Base-by-base conservation (phyloP, 2,888 invertebrate species). In the Pantelozetes paolii region DNA sequence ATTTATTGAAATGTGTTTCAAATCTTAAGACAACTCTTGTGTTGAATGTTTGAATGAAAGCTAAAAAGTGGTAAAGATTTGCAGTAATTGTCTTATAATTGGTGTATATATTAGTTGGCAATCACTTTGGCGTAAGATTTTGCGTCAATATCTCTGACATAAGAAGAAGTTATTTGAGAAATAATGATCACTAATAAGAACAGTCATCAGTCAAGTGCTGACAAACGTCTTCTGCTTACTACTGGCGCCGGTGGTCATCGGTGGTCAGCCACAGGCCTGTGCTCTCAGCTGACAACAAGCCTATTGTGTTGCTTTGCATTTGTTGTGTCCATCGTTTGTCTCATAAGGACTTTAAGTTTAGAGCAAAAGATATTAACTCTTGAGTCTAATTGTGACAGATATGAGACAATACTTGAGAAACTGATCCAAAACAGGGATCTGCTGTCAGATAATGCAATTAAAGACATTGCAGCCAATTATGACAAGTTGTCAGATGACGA, bases 301-400 rank as follows among this genome's bases (percentile, higher is more conserved):
- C 23, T 54, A 26, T 54, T 54, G 62, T 62, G 62, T 62, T 62
- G 6, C 32, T 32, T 26, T 32, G 62, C 62, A 32, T 32, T 62
- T 30, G 5, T 62, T 18, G 30, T 62, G 30, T 62, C 62, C 30
- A 32, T 62, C 62, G n/a, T 18, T 28, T 62, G 32, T 62, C 62
- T 62, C 13, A 62, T 62, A 5, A 62, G 62, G 18, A 62, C 62
- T 62, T 30, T 62, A 6, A 30, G 32, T 62, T 62, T 62, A 62
- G 62, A 62, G n/a, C 6, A 28, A 6, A 62, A 30, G 20, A 28
- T 62, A 30, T 13, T 30, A 11, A 62, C 32, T 20, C 62, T 62
- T 62, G 62, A 62, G 32, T 18, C 62, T 15, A 26, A 59, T 23
- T 59, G 26, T 59, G 26, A 59, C 32, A 62, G n/a, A 62, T 30